Evolutionary conservation across 2,888 invertebrate genomes (phyloP).

Genomic region (Rapana venosa): DNA sequence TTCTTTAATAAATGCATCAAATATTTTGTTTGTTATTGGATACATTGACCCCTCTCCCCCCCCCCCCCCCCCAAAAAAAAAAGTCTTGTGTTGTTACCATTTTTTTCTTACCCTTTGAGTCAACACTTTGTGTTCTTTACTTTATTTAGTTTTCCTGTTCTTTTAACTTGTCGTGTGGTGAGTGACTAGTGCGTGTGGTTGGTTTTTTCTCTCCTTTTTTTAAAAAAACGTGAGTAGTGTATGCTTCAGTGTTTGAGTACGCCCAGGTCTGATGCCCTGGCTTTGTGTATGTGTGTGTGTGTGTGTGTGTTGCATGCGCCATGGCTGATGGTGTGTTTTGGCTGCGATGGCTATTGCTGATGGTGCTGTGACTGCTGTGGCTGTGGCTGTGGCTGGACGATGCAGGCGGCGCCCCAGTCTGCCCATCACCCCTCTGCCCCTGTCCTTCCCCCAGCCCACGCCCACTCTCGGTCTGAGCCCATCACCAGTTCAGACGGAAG

Average conservation of each 20-base stretch:
- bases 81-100: too few species aligned
- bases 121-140: too few species aligned
- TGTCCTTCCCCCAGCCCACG: background rate
- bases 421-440: background rate
- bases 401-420: conserved; percentile 26
- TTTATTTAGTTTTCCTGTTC: too few species aligned
- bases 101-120: too few species aligned
- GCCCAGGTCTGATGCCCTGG: background rate
- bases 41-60: too few species aligned
- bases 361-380: background rate
- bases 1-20: too few species aligned
- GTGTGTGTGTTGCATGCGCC: conserved; percentile 21
- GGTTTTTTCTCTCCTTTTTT: background rate
- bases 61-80: too few species aligned
- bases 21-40: too few species aligned
- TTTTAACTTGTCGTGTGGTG: too few species aligned
- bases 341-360: conserved; percentile 3
- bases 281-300: background rate
- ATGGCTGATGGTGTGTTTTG: background rate
- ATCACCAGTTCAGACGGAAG: conserved; percentile 29
- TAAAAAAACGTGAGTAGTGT: background rate
- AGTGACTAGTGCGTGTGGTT: too few species aligned
- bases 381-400: background rate
- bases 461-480: conserved; percentile 13
- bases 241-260: background rate